Base-by-base conservation (phyloP, 1,140 invertebrate genomes). In the Lepidotrigona ventralis region DNA sequence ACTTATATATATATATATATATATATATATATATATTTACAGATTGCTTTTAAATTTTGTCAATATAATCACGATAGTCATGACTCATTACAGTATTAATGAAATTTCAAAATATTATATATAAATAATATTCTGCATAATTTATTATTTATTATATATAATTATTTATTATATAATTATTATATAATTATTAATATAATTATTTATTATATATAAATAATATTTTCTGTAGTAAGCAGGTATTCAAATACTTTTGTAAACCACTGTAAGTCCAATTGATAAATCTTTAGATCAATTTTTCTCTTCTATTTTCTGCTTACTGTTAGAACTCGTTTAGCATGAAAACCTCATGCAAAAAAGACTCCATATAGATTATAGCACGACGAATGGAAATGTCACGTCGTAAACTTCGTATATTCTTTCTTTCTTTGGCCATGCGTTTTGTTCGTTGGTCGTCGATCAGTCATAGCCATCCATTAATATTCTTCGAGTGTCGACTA, bases 281-380 rank as follows among this genome's bases (percentile, higher is more conserved):
- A 11, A n/a, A n/a, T 39, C n/a, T 29, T 39, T 46, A 21, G 53
- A 26, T 58, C 29, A 29, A 72, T 72, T 72, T 33, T 60, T 72
- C 19, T 60, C 33, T 53, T 74, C 68, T 63, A 63, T 80, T 86
- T 64, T 81, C 0, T 71, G 54, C 21, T 76, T 86, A 86, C 84
- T 77, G 84, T 86, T 86, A 85, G 73, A n/a, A 33, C 54, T 84
- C 54, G 54, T 81, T 60, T 26, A 2, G 53, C 33, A 85, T 85
- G 68, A 79, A 66, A 85, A 63, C 29, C 84, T 71, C 85, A 54
- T 73, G n/a, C 78, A 51, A 80, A 84, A 76, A 51, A 71, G 74
- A 74, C 66, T 33, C 53, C 64, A 53, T 74, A 81, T 81, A 60
- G 70, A 85, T 86, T 81, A 33, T 64, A 51, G 78, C 11, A n/a